These are phyloP conservation scores for Drosophila neotestacea DNA, from an alignment of 2,888 invertebrate species.

Conservation along the genomic window DNA sequence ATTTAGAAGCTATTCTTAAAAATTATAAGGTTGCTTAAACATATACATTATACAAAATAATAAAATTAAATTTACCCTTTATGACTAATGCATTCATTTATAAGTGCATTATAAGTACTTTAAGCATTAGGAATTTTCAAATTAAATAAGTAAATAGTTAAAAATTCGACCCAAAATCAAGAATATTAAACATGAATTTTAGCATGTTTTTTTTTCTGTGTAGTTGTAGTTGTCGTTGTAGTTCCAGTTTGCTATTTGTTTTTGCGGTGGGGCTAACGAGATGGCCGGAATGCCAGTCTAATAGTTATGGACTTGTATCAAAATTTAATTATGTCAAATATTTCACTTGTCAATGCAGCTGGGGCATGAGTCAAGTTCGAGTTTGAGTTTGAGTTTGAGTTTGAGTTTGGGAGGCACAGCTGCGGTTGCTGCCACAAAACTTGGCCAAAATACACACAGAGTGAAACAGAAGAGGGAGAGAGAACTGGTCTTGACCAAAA, in stretches of 20 bases:
- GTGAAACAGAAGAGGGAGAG: background rate
- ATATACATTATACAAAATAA: too few relatives aligned
- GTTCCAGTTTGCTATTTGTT: slow-evolving; percentile 10
- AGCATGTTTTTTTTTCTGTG: background rate
- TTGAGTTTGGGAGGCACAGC: slow-evolving; percentile 29
- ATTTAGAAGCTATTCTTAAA: too few relatives aligned
- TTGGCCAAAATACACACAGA: slow-evolving; percentile 11
- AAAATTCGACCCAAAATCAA: too few relatives aligned
- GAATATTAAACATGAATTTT: too few relatives aligned
- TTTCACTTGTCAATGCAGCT: slow-evolving; percentile 79
- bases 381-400: background rate
- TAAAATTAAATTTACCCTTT: too few relatives aligned
- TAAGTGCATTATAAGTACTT: too few relatives aligned
- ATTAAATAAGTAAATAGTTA: too few relatives aligned
- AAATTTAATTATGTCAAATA: slow-evolving; percentile 83
- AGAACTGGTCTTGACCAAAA: slow-evolving; percentile 36
- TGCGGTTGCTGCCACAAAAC: slow-evolving; percentile 39
- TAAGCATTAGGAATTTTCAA: too few relatives aligned
- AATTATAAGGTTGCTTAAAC: too few relatives aligned
- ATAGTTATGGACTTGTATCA: slow-evolving; percentile 79
- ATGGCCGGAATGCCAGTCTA: slow-evolving; percentile 49
- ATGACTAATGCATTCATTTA: too few relatives aligned
- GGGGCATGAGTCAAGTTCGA: slow-evolving; percentile 36
- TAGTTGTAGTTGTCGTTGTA: background rate
- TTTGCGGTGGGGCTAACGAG: slow-evolving; percentile 38